Evolutionary conservation across 2,113 vertebrate genomes (phyloP).

Genomic region (Galemys pyrenaicus): DNA sequence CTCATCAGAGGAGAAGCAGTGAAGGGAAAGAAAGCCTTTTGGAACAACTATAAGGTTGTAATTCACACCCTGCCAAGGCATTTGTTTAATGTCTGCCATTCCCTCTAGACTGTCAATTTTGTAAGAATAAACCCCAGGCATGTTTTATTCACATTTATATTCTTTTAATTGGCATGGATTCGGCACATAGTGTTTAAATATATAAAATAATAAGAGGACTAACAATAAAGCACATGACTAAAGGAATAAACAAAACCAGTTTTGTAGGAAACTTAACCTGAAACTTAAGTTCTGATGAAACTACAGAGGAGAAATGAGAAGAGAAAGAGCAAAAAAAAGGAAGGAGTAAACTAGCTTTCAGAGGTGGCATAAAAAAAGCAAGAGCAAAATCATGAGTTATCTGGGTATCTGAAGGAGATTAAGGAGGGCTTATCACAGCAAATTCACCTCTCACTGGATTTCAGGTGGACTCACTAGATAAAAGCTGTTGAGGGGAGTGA

Average conservation of each 20-base stretch:
- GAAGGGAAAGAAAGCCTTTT: background rate
- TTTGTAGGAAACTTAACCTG: background rate
- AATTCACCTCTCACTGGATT: background rate
- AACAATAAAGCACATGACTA: background rate
- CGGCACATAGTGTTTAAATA: background rate
- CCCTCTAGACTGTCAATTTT: background rate
- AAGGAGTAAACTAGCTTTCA: background rate
- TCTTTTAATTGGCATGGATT: background rate
- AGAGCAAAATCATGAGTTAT: background rate
- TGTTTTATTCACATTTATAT: background rate
- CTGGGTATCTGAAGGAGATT: background rate
- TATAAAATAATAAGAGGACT: background rate
- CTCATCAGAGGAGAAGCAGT: too few species aligned
- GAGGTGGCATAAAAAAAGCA: background rate
- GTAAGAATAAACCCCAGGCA: background rate
- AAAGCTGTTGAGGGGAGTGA: background rate
- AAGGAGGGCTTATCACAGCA: background rate
- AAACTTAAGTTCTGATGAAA: background rate
- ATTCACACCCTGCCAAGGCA: background rate
- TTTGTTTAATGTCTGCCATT: background rate
- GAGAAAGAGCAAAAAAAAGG: background rate
- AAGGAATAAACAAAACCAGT: background rate
- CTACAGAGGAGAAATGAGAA: background rate
- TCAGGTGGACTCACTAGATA: background rate
- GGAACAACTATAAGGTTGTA: background rate